These are phyloP conservation scores for Saguinus midas DNA, from an alignment of 2,113 vertebrate species.

Conservation along the genomic window DNA sequence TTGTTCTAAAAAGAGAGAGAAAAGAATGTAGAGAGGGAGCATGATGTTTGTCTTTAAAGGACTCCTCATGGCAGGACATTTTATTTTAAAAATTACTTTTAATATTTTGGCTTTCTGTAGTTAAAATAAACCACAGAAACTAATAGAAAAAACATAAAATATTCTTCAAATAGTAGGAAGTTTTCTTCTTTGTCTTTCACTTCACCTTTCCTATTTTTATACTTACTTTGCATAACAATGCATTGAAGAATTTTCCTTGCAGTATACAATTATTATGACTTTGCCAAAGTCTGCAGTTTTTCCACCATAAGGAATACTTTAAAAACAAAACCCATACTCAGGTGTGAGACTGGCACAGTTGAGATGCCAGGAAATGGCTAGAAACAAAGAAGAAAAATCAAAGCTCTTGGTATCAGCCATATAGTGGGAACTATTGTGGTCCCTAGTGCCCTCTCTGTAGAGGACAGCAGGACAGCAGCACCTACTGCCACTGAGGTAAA, in stretches of 20 bases:
- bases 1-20: background rate
- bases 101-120: background rate
- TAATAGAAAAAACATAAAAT: background rate
- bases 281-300: no score
- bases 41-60: background rate
- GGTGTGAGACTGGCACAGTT: background rate
- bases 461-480: background rate
- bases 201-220: background rate
- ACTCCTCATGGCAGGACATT: background rate
- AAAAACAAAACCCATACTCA: no score
- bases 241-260: no score
- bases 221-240: no score
- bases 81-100: background rate
- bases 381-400: background rate
- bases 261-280: no score
- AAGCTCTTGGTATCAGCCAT: background rate
- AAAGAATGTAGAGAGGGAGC: background rate
- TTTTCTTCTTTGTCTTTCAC: background rate
- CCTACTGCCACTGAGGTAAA: background rate
- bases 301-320: no score
- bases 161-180: background rate
- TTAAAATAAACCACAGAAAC: background rate
- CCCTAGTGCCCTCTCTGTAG: background rate
- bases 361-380: background rate
- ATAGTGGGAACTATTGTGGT: background rate